Conservation (phyloP, 1,140 invertebrate species). For the Philopotamus ludificatus region DNA sequence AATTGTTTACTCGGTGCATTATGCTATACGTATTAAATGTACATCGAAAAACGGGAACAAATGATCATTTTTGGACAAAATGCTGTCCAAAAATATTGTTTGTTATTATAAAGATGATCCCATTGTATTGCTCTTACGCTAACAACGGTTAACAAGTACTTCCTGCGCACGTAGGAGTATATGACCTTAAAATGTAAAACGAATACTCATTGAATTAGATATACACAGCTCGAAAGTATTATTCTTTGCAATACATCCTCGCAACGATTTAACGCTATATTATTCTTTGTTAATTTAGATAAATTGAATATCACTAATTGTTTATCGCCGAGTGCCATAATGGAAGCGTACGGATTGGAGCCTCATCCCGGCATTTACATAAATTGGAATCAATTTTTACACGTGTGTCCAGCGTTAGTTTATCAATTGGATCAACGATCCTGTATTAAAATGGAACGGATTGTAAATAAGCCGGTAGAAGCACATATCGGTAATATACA, state of each 20-base stretch:
- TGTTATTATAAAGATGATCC: not conserved
- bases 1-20: too few species aligned
- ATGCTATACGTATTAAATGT: too few species aligned
- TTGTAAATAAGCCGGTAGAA: conserved; percentile 45
- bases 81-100: too few species aligned
- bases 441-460: conserved; percentile 51
- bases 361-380: conserved; percentile 52
- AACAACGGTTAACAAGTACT: not conserved
- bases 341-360: conserved; percentile 55
- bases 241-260: not conserved
- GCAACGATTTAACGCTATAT: not conserved
- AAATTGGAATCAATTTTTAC: conserved; percentile 56
- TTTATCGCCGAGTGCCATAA: conserved; percentile 58
- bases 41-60: too few species aligned
- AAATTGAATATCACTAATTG: conserved; percentile 48
- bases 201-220: too few species aligned
- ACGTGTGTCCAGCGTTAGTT: conserved; percentile 65
- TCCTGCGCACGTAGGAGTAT: not conserved
- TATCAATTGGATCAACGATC: conserved; percentile 62
- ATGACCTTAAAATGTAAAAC: too few species aligned
- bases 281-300: not conserved
- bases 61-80: too few species aligned
- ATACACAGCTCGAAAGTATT: too few species aligned
- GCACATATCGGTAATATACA: conserved; percentile 49
- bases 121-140: not conserved